Base-by-base conservation (phyloP, 2,888 invertebrate species). In the Hypselothyrea guttata region DNA sequence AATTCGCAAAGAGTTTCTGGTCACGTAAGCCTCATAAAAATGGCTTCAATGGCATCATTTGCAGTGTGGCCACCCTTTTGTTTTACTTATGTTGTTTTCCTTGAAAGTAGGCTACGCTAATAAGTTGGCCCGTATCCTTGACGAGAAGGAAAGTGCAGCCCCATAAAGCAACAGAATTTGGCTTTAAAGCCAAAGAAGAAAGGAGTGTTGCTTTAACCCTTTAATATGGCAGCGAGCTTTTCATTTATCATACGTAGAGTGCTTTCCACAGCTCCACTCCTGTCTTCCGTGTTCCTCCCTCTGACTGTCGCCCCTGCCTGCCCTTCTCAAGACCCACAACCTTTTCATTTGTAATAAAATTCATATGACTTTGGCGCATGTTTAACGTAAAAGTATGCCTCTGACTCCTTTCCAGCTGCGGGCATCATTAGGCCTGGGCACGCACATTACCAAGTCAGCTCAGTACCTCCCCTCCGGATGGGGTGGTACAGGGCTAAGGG, bases 291-390 rank as follows among this genome's bases (percentile, higher is more conserved):
- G 48, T 28, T 37, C 53, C 45, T 55, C 56, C 34, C 22, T 22
- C 22, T n/a, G 22, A 22, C 13, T 30, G 13, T 13, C 13, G 28
- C 5, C 42, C 28, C 31, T 44, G 51, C 35, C 15, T 18, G 41
- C 28, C 35, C 46, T 30, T 35, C 46, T 53, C 48, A 30, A 30
- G 47, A 37, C 31, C 13, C 60, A 61, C 55, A 75, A 82, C 75
- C 71, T 78, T 83, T 84, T 69, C 81, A 73, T 82, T 84, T 71
- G 79, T 74, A 84, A 81, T 81, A 84, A 81, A 81, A 84, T 84
- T 84, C 78, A 79, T 84, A 74, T 81, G 83, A 73, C 74, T 76
- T 76, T 76, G 83, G 77, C 77, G 81, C 84, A 76, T 83, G 81
- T 71, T 76, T 76, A 73, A 65, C 76, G 71, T 73, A 60, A 71